phyloP scores from a whole-genome alignment of 2,113 vertebrate genomes.

The Sigmodon hispidus region DNA sequence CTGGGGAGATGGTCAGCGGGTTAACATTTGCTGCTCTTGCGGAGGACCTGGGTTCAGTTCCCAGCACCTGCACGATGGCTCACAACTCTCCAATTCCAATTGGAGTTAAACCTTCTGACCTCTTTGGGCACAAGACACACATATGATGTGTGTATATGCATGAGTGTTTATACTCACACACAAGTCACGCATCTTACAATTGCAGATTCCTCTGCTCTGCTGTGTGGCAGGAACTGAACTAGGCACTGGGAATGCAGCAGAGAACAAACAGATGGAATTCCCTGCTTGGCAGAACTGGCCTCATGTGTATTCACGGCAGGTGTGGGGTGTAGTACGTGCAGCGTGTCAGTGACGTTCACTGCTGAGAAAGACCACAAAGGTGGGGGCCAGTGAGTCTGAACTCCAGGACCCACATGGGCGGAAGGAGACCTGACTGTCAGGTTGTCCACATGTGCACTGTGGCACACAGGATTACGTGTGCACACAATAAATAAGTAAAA shows the following conservation, averaged over 20 bases:
- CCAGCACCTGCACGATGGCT: background rate
- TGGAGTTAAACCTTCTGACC: background rate
- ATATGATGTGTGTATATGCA: background rate
- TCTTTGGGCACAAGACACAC: background rate
- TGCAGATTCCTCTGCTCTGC: background rate
- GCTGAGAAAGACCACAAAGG: background rate
- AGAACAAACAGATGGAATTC: background rate
- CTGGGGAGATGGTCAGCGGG: background rate
- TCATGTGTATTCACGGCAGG: rapidly evolving
- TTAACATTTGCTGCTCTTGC: background rate
- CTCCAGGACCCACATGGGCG: background rate
- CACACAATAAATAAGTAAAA: background rate
- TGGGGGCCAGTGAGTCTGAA: background rate
- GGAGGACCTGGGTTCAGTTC: background rate
- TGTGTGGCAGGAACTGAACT: background rate
- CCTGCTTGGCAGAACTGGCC: too few relatives aligned
- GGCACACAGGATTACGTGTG: background rate
- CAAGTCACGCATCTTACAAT: background rate
- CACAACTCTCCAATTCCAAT: too few relatives aligned
- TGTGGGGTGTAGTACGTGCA: rapidly evolving
- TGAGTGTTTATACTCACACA: background rate
- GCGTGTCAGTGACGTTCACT: background rate
- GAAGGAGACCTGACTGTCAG: background rate
- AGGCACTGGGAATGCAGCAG: background rate
- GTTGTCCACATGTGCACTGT: background rate